Percentiles rank a stretch among this genome's conserved stretches.
Evolutionary conservation across 2,113 vertebrate species (phyloP).

Genomic region (Marcusenius ussheri): DNA sequence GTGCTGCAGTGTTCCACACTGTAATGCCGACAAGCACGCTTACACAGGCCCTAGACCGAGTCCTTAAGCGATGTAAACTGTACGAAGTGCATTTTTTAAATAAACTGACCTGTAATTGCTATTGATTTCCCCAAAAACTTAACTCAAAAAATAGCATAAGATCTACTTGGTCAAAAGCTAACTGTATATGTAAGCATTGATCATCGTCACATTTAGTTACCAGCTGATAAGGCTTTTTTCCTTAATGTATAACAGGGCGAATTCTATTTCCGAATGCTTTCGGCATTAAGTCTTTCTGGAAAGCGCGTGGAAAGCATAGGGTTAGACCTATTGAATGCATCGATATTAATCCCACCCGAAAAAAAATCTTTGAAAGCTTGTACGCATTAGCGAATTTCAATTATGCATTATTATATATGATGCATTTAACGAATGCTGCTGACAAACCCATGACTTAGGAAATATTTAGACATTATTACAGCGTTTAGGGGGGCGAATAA

Average conservation of each 20-base stretch:
- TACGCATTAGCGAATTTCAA: neutral
- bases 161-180: neutral
- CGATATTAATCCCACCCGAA: neutral
- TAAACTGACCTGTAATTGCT: neutral
- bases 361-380: neutral
- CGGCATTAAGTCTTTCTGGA: neutral
- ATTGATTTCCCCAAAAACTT: neutral
- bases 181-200: neutral
- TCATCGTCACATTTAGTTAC: neutral
- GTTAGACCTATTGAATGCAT: neutral
- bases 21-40: neutral
- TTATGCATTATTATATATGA: neutral
- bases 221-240: neutral
- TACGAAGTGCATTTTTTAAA: neutral
- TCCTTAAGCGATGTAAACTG: neutral
- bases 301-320: neutral
- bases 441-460: neutral
- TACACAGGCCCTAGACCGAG: neutral
- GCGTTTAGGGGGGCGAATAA: neutral
- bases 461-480: slow-evolving; percentile 2
- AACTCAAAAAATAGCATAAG: neutral
- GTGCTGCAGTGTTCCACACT: neutral
- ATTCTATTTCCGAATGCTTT: neutral
- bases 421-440: neutral
- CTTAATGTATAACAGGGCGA: neutral